Conservation (phyloP, 2,888 invertebrate genomes). For the Patella depressa region DNA sequence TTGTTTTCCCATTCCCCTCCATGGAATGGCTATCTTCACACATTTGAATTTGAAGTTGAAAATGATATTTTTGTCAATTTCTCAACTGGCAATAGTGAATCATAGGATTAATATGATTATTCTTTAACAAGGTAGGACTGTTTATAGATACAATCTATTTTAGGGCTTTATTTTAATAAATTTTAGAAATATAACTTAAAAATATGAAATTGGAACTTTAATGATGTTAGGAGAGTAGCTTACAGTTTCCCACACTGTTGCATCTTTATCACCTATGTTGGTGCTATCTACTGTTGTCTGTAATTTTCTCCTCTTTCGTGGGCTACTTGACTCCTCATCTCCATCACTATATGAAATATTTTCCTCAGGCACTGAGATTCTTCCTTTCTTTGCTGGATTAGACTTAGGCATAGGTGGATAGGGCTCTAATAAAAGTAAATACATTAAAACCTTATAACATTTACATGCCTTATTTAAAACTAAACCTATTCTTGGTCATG, state of each 20-base stretch:
- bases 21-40: no score
- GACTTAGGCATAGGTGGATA: conserved; percentile 67
- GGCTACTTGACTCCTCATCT: conserved; percentile 33
- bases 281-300: conserved; percentile 13
- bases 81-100: no score
- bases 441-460: neutral
- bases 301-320: conserved; percentile 39
- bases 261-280: conserved; percentile 39
- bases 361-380: conserved; percentile 54
- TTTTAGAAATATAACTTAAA: no score
- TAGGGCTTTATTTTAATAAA: no score
- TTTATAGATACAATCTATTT: no score
- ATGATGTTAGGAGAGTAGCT: conserved; percentile 21
- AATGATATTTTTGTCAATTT: no score
- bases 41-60: no score
- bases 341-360: conserved; percentile 48
- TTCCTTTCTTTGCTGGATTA: conserved; percentile 55
- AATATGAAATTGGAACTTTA: no score
- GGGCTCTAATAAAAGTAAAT: conserved; percentile 44
- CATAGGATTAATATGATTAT: no score
- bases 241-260: conserved; percentile 66
- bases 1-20: no score
- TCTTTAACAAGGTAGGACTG: no score
- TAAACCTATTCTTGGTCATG: no score
- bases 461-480: neutral